Percentiles rank a stretch among this genome's conserved stretches.
Evolutionary conservation across 2,888 invertebrate genomes (phyloP).

Genomic region (Drosophila imparisetae): DNA sequence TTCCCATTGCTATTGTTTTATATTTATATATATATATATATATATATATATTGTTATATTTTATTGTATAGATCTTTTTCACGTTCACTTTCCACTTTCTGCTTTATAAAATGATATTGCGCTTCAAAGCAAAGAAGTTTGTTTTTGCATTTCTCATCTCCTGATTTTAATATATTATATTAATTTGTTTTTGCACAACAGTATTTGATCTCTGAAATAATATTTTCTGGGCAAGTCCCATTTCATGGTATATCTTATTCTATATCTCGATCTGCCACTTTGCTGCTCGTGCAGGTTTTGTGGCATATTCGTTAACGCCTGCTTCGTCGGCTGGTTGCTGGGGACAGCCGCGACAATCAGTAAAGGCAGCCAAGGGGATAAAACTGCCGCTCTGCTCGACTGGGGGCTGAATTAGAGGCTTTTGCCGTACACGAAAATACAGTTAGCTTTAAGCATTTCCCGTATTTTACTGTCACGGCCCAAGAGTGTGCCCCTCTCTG

Average conservation of each 20-base stretch:
- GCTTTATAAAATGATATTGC: background rate
- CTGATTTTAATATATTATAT: background rate
- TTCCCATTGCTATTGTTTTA: background rate
- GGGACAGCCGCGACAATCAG: constrained; percentile 53
- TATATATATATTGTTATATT: no score
- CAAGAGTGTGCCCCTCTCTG: constrained; percentile 32
- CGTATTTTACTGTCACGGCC: constrained; percentile 76
- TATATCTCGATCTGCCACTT: background rate
- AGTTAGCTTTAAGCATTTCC: constrained; percentile 79
- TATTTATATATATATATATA: no score
- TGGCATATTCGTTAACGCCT: constrained; percentile 45
- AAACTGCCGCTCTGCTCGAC: constrained; percentile 10
- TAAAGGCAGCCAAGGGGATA: constrained; percentile 43
- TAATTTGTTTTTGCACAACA: background rate
- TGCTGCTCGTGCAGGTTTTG: background rate
- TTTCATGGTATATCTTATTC: no score
- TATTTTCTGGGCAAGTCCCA: background rate
- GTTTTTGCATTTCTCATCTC: background rate
- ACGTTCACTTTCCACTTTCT: background rate
- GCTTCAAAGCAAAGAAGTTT: background rate
- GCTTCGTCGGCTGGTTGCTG: constrained; percentile 45
- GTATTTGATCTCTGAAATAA: background rate
- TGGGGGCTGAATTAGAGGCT: constrained; percentile 64
- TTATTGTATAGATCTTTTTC: background rate
- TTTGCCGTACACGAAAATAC: constrained; percentile 76